Evolutionary conservation across 2,797 vertebrate species (phyloP), one percentile per base, ranked within the genome.

Genomic region (Hoplostethus mediterraneus): DNA sequence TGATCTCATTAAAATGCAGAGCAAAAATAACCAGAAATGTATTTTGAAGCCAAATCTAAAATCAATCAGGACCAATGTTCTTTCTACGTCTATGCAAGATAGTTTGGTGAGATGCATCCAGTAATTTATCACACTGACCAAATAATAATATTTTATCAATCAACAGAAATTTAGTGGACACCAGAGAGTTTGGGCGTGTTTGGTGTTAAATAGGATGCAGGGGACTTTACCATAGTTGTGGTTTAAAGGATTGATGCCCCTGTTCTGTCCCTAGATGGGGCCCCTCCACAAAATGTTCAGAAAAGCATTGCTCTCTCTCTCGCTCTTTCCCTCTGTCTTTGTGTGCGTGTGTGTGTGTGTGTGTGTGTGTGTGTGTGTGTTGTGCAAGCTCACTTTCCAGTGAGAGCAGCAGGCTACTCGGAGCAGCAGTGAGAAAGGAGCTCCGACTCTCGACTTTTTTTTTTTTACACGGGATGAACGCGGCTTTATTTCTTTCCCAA

Each of bases 221-320:
- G 8, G 36, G 36, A 6, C 5, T 38, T 9, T 38, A 28, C 28
- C 28, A 28, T 28, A 28, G 5, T 36, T 42, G 9, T 8, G 40
- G 40, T 12, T 42, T 42, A 11, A 9, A 3, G 40, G 40, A 42
- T 10, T 42, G 21, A 10, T 17, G 21, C 54, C 61, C 47, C 36
- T 31, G 13, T 63, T 49, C 67, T 16, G 55, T 75, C 87, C 30
- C 65, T 87, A 91, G 92, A 75, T 85, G 92, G 88, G 79, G 90
- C 77, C 83, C 82, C 77, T 81, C 65, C 12, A 25, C 85, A 71
- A 72, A 54, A 17, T 51, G 64, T 54, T 66, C 73, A 28, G 28
- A 28, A 28, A 28, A 28, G 3, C 28, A 28, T 67, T 25, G 66
- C 55, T 33, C 21, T 44, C 71, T 72, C 69, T 38, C 36, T 38